These are phyloP conservation scores for Trididemnum nubilum DNA, from an alignment of 23 tunicate species.

Conservation along the genomic window DNA sequence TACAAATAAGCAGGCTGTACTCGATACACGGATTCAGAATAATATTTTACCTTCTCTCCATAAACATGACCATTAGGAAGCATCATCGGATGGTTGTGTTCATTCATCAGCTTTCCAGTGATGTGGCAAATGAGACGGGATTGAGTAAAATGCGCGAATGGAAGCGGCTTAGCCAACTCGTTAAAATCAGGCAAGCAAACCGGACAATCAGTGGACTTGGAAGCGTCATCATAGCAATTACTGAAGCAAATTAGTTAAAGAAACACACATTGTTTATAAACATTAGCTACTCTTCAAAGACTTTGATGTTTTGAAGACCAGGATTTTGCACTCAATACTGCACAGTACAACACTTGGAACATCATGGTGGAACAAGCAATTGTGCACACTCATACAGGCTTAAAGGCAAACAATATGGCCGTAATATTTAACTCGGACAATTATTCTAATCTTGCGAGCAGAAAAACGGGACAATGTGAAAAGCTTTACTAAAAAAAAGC, in stretches of 20 bases:
- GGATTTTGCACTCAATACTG: not conserved
- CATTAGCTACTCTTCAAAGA: too few species aligned
- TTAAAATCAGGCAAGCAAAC: conserved; percentile 79
- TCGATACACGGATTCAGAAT: too few species aligned
- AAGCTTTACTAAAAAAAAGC: too few species aligned
- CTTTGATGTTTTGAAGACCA: not conserved
- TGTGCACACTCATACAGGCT: too few species aligned
- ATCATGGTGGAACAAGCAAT: too few species aligned
- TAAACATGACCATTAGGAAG: conserved; percentile 88
- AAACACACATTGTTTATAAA: too few species aligned
- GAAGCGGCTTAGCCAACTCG: conserved; percentile 79
- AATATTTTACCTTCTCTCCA: conserved; percentile 74
- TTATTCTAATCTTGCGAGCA: too few species aligned
- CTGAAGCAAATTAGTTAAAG: conserved; percentile 19
- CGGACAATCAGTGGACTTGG: conserved; percentile 86
- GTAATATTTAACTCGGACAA: too few species aligned
- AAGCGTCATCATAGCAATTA: conserved; percentile 67
- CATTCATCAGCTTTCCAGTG: conserved; percentile 87
- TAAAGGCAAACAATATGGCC: too few species aligned
- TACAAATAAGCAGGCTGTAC: too few species aligned
- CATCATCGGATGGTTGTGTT: conserved; percentile 95
- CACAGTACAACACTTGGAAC: not conserved
- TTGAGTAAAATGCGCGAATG: conserved; percentile 85
- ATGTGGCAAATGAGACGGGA: conserved; percentile 87
- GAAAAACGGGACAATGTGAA: too few species aligned